Percentiles rank a stretch among this genome's conserved stretches.
Evolutionary conservation across 2,113 vertebrate species (phyloP).

Genomic region (Mesocricetus auratus): DNA sequence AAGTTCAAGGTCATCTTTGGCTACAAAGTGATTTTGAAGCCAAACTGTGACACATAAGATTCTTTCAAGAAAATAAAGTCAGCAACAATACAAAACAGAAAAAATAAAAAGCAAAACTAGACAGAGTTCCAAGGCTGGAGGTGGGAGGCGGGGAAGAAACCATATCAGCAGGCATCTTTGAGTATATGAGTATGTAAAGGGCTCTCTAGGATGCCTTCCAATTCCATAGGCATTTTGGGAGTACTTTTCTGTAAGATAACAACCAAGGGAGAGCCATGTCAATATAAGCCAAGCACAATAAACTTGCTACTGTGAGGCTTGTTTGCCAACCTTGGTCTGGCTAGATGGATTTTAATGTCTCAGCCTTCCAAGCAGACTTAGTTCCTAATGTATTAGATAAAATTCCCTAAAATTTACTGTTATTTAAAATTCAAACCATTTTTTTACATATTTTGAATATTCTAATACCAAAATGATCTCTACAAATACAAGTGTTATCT

Average conservation of each 20-base stretch:
- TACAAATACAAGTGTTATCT: not conserved
- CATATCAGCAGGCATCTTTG: not conserved
- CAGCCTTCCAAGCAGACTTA: not conserved
- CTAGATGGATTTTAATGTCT: not conserved
- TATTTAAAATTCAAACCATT: not conserved
- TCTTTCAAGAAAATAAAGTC: not conserved
- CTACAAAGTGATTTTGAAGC: not conserved
- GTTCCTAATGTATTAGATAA: slow-evolving; percentile 8
- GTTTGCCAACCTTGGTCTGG: not conserved
- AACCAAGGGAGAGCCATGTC: not conserved
- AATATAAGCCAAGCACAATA: not conserved
- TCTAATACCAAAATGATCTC: slow-evolving; percentile 9
- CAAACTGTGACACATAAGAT: not conserved
- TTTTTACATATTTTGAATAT: slow-evolving; percentile 2
- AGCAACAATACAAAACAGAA: not conserved
- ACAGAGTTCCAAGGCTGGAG: not conserved
- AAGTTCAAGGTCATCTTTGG: not conserved
- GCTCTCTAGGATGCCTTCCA: not conserved
- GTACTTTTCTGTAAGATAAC: not conserved
- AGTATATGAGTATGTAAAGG: not conserved
- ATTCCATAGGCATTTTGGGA: not conserved
- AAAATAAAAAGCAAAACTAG: not conserved
- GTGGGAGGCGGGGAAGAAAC: not conserved
- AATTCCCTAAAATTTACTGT: slow-evolving; percentile 36
- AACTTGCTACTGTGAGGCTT: not conserved